Evolutionary conservation across 1,140 invertebrate species (phyloP), one percentile per base, ranked within the genome.

Genomic region (Saccostrea echinata): DNA sequence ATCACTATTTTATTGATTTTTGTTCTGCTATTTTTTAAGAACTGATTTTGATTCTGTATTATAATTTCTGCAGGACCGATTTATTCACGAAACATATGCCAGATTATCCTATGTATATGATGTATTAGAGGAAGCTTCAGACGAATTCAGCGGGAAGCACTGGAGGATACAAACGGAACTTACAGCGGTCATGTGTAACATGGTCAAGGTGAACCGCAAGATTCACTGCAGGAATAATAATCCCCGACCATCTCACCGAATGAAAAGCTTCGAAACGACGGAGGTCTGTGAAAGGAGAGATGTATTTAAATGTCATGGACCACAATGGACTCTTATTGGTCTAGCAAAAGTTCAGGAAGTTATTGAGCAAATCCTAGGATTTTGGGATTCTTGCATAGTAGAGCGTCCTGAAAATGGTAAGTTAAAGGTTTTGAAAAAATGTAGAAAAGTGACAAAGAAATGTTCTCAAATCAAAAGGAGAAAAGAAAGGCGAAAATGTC

Each of bases 81-180:
- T 76, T 30, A 33, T 76, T 30, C 68, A 76, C 16, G 12, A 76
- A 76, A 76, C 68, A 33, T 76, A 76, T 76, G 68, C 68, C 68
- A 76, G 9, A 30, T 30, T 76, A 30, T 76, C 68, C 8, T 76
- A 33, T 76, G 68, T 9, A 2, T 16, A 30, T 11, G 68, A 76
- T 76, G 68, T 76, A 30, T 3, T 76, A 3, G 68, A 76, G 18
- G 27, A 30, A 0, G 27, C 68, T 27, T 33, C 27, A 16, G 3
- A 33, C 24, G 12, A 33, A 33, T 76, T 76, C 11, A 33, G 13
- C 13, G 27, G 68, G 27, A 13, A 76, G 2, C 68, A 33, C 30
- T 76, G 68, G 12, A 33, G 2, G 27, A 27, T 76, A 76, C 8
- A 30, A 76, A 33, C 3, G 1, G 27, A 76, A 76, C 68, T 76